Evolutionary conservation across 37 sponge, comb jelly and placozoan genomes (phyloP), one percentile per base, ranked within the genome.

Genomic region (Halichondria panicea): DNA sequence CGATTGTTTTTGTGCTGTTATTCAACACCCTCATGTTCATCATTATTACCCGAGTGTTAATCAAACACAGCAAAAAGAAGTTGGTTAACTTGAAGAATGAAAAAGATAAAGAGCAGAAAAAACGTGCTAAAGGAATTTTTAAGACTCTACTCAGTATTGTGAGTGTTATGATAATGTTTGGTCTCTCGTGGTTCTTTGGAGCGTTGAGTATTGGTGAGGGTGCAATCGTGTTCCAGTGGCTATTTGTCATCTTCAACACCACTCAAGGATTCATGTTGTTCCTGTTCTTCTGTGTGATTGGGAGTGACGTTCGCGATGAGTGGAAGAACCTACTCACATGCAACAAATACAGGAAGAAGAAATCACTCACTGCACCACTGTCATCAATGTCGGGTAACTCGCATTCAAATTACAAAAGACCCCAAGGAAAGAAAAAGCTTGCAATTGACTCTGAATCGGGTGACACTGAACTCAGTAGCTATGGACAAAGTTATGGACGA

Each of bases 171-270:
- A 22, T 34, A 11, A 38, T 84, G 63, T 75, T 85, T 40, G 91
- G 91, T 11, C 70, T 81, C 9, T 79, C 78, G 0, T 91, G 91
- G 91, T 22, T 85, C 15, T 76, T 91, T 58, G 91, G 78, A 43
- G 81, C 80, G 27, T 72, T 85, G 44, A 85, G 74, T 28, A 35
- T 91, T 31, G 24, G 21, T 19, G 48, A 55, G 18, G 81, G 37
- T 28, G 60, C 76, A 41, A 28, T 65, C 18, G 73, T 59, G 24
- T 77, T 81, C 74, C 78, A 85, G 44, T 81, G 74, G 61, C 79
- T 81, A 12, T 91, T 91, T 45, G 66, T 81, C 52, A 62, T 91
- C 43, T 78, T 74, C 40, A 86, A 85, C 59, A 24, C 81, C 1
- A 25, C 66, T 3, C 90, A 89, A 68, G 90, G 90, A 32, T 67